Evolutionary conservation across 2,797 vertebrate genomes (phyloP).

Genomic region (Remorina albescens): DNA sequence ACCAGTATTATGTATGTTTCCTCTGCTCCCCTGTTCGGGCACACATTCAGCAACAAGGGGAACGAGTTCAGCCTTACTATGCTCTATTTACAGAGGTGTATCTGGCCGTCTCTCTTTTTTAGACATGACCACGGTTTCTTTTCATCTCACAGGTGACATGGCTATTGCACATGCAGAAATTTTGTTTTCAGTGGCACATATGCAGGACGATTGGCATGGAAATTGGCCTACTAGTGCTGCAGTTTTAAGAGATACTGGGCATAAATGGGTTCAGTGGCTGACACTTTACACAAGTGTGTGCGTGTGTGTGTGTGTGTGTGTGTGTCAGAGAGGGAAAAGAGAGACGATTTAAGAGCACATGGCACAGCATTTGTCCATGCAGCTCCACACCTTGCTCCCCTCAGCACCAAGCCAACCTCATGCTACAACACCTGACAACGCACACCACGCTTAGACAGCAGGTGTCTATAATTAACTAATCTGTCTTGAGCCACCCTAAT

Average conservation of each 20-base stretch:
- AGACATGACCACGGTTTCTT: background rate
- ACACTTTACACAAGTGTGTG: conserved; percentile 7
- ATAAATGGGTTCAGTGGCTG: conserved; percentile 1
- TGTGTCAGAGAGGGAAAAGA: conserved; percentile 15
- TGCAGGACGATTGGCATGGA: too few relatives aligned
- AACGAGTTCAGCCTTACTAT: too few relatives aligned
- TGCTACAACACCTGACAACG: conserved; percentile 84
- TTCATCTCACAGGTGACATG: background rate
- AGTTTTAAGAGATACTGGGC: conserved; percentile 1
- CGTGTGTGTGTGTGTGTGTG: background rate
- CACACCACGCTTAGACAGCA: conserved; percentile 81
- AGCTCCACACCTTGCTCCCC: conserved; percentile 38
- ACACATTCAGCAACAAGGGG: background rate
- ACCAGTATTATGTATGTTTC: too few relatives aligned
- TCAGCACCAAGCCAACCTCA: conserved; percentile 68
- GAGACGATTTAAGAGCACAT: conserved; percentile 66
- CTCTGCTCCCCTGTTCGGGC: background rate
- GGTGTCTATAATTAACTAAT: conserved; percentile 89
- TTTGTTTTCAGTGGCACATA: too few relatives aligned
- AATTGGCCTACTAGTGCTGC: background rate
- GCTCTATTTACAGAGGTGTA: too few relatives aligned
- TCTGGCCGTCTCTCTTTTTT: conserved; percentile 10
- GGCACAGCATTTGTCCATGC: conserved; percentile 69
- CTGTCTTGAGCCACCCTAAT: conserved; percentile 86
- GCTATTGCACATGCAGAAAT: conserved; percentile 1